Conservation (phyloP, 2,797 vertebrate genomes). For the Malacoraja senta region DNA sequence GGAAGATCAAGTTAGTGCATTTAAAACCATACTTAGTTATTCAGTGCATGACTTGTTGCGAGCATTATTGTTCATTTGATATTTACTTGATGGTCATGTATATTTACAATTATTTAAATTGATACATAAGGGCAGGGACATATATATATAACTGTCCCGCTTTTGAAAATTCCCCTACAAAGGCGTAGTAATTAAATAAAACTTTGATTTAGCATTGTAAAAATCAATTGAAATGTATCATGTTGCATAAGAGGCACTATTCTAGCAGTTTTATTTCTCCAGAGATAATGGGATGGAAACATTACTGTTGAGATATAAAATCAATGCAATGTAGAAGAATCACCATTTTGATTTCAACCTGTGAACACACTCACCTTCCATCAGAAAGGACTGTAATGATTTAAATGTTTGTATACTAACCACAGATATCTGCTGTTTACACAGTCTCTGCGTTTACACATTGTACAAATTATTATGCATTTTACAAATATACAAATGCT, state of each 20-base stretch:
- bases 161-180: conserved; percentile 45
- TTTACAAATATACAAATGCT: too few species aligned
- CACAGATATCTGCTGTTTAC: not conserved
- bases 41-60: conserved; percentile 43
- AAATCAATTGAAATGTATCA: conserved; percentile 42
- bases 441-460: not conserved
- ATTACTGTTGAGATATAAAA: conserved; percentile 38
- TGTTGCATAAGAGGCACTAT: conserved; percentile 12
- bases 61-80: conserved; percentile 40
- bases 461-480: too few species aligned
- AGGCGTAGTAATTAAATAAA: conserved; percentile 42
- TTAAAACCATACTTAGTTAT: not conserved
- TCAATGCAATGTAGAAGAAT: conserved; percentile 31
- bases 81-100: conserved; percentile 48
- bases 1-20: not conserved
- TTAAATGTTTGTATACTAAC: not conserved
- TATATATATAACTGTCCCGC: conserved; percentile 48
- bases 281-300: conserved; percentile 37
- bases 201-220: conserved; percentile 44
- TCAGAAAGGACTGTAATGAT: not conserved
- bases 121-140: conserved; percentile 41
- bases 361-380: not conserved
- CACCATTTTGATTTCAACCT: conserved; percentile 30
- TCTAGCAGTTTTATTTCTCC: conserved; percentile 37
- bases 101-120: conserved; percentile 45